Conservation (phyloP, 2,797 vertebrate genomes). For the Xerus rutilus region DNA sequence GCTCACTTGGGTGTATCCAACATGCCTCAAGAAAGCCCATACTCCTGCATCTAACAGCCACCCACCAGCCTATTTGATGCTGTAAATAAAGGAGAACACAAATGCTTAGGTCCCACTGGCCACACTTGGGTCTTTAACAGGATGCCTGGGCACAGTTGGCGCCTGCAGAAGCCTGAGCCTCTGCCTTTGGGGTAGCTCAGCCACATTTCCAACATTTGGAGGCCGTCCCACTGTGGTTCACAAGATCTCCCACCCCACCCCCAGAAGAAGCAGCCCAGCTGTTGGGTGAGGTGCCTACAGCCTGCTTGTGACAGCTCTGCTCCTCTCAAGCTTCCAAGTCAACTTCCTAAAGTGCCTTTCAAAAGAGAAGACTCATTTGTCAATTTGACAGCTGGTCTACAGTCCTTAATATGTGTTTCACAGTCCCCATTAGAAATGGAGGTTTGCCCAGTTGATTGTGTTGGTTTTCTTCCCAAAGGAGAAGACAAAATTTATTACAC, state of each 20-base stretch:
- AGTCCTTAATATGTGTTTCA: constrained; percentile 40
- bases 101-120: background rate
- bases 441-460: constrained; percentile 17
- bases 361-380: constrained; percentile 51
- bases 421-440: constrained; percentile 45
- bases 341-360: constrained; percentile 61
- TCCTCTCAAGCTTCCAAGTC: constrained; percentile 48
- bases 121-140: background rate
- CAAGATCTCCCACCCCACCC: background rate
- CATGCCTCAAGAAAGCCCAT: background rate
- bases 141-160: background rate
- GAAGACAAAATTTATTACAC: background rate
- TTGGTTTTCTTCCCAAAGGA: background rate
- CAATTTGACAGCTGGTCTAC: constrained; percentile 58
- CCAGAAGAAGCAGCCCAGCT: constrained; percentile 8
- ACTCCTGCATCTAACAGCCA: background rate
- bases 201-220: background rate
- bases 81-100: background rate
- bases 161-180: background rate
- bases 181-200: background rate
- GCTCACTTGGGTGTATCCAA: background rate
- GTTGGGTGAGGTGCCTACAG: background rate
- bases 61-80: background rate
- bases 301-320: constrained; percentile 13
- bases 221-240: background rate